These are phyloP conservation scores for Sitta europaea DNA, from an alignment of 2,113 vertebrate genomes.

Conservation along the genomic window DNA sequence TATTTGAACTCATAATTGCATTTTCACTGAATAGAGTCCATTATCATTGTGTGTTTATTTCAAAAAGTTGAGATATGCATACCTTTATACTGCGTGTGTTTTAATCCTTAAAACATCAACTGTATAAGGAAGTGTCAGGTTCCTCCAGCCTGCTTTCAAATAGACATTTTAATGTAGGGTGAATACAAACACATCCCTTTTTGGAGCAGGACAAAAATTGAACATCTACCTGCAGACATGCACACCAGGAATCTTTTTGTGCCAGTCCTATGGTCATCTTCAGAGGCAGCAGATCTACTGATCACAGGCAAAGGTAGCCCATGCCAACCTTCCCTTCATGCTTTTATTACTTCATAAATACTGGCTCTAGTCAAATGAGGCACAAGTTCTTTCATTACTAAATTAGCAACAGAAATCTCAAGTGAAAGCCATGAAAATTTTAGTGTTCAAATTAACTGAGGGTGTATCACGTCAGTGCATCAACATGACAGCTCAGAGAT, in stretches of 20 bases:
- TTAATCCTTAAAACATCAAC: background rate
- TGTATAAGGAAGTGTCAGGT: background rate
- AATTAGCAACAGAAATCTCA: background rate
- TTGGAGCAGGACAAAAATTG: background rate
- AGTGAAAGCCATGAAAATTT: background rate
- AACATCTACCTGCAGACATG: background rate
- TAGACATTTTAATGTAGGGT: background rate
- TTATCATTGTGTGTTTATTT: background rate
- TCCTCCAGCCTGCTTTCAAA: background rate
- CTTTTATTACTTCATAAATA: background rate
- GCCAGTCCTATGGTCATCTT: background rate
- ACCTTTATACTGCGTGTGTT: background rate
- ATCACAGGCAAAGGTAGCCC: background rate
- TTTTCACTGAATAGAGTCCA: background rate
- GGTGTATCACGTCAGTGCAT: background rate
- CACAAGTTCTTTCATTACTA: background rate
- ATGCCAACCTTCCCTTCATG: background rate
- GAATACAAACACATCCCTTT: background rate
- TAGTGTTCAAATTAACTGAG: background rate
- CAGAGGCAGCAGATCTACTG: background rate
- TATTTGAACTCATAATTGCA: background rate
- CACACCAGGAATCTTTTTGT: background rate
- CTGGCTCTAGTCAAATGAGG: background rate
- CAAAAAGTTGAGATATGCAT: background rate
- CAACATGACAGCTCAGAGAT: background rate